phyloP scores from a whole-genome alignment of 2,113 vertebrate species.

The Phaethon lepturus region DNA sequence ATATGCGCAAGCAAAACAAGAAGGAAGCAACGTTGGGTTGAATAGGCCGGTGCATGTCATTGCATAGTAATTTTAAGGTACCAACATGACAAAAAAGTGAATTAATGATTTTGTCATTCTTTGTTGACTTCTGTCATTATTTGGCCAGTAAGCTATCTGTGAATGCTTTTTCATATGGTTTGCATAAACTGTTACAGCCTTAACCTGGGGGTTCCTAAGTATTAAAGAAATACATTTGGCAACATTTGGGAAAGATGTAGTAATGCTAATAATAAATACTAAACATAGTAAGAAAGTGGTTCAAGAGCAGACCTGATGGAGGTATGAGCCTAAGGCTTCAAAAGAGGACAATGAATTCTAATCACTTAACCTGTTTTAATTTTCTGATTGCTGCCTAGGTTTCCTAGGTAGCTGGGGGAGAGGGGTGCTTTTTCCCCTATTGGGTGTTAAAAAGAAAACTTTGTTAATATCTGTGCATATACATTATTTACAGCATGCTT shows the following conservation, averaged over 20 bases:
- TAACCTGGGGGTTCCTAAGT: neutral
- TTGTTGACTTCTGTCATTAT: neutral
- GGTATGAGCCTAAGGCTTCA: neutral
- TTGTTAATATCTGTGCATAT: neutral
- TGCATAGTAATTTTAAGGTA: neutral
- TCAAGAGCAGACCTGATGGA: neutral
- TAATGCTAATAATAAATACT: neutral
- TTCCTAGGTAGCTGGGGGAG: neutral
- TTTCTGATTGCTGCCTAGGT: neutral
- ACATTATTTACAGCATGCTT: neutral
- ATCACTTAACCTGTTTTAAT: neutral
- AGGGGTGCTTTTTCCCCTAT: neutral
- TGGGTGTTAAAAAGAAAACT: neutral
- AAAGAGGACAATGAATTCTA: neutral
- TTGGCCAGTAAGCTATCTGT: neutral
- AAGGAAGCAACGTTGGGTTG: neutral
- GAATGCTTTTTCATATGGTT: neutral
- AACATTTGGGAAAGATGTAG: neutral
- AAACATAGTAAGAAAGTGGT: neutral
- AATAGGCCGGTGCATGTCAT: neutral
- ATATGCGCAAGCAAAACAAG: neutral
- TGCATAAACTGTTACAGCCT: neutral
- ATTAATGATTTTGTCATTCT: neutral
- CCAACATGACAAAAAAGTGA: neutral
- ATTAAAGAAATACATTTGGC: neutral